Base-by-base conservation (phyloP, 1,140 invertebrate genomes). In the Paramacrobiotus metropolitanus region DNA sequence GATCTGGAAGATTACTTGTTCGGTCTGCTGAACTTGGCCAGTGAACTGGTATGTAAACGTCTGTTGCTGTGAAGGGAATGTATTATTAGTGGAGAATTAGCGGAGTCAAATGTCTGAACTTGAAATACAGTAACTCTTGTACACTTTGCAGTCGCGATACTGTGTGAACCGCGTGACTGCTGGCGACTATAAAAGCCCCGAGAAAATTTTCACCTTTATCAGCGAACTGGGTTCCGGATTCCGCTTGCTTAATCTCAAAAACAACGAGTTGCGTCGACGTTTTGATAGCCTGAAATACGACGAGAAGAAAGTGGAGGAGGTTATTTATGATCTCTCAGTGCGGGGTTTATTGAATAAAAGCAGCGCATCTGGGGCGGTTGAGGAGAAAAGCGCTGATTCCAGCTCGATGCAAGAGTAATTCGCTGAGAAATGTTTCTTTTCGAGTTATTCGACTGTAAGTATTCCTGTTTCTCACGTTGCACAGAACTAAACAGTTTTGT, bases 251-350 rank as follows among this genome's bases (percentile, higher is more conserved):
- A 92, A 90, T 70, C 76, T 93, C 21, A 93, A 93, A 71, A 94
- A 93, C 74, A 88, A 93, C 70, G 77, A 78, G 28, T 73, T 94
- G 20, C 75, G 89, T 30, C 91, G 90, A 70, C 77, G 83, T 60
- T 93, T 86, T 70, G 90, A 94, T 75, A 83, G 78, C 1, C 73
- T 94, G 0, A 93, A 94, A 68, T 93, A 93, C 68, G 86, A 91
- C 68, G 81, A 92, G 1, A 92, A 92, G 71, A 93, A 92, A 73
- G 85, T 91, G 30, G 89, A 93, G 70, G 87, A 93, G 75, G 84
- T 94, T 1, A 87, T 94, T 4, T 94, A 92, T 68, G 89, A 94
- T 71, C 75, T 94, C 2, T 84, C 83, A 63, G 87, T 94, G 65
- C 76, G 88, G 60, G 86, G 86, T 0, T 75, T 91, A 15, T 24